These are phyloP conservation scores for Toxotes lorentzi DNA, from an alignment of 2,797 vertebrate species.

Conservation along the genomic window DNA sequence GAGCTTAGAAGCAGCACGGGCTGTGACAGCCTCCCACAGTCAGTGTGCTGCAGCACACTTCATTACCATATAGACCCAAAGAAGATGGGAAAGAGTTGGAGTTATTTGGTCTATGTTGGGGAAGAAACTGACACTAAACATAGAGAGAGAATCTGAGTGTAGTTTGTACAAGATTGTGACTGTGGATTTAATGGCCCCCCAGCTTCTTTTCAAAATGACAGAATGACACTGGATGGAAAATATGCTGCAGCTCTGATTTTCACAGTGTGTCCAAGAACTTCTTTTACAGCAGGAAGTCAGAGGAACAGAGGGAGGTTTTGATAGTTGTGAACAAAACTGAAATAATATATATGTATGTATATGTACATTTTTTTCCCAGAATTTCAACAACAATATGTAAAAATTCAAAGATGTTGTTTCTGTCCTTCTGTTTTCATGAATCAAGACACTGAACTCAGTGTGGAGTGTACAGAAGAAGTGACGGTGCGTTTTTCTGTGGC, in stretches of 20 bases:
- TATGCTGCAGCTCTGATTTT: conserved; percentile 25
- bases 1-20: conserved; percentile 18
- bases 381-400: conserved; percentile 1
- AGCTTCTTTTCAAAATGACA: conserved; percentile 24
- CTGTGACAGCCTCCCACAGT: conserved; percentile 38
- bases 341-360: not conserved
- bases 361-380: not conserved
- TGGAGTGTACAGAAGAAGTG: not conserved
- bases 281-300: conserved; percentile 37
- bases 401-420: not conserved
- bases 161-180: conserved; percentile 17
- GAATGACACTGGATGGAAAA: conserved; percentile 18
- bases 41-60: conserved; percentile 25
- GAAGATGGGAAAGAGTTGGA: conserved; percentile 21
- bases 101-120: conserved; percentile 24
- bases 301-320: conserved; percentile 25
- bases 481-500: not conserved
- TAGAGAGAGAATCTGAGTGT: not conserved
- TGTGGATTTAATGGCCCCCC: conserved; percentile 29
- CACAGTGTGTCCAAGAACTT: not conserved
- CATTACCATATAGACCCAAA: conserved; percentile 46
- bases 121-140: conserved; percentile 41
- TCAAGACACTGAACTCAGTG: conserved; percentile 7
- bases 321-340: conserved; percentile 25
- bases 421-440: conserved; percentile 16